phyloP scores from a whole-genome alignment of 2,888 invertebrate species.

The Venusia cambrica region DNA sequence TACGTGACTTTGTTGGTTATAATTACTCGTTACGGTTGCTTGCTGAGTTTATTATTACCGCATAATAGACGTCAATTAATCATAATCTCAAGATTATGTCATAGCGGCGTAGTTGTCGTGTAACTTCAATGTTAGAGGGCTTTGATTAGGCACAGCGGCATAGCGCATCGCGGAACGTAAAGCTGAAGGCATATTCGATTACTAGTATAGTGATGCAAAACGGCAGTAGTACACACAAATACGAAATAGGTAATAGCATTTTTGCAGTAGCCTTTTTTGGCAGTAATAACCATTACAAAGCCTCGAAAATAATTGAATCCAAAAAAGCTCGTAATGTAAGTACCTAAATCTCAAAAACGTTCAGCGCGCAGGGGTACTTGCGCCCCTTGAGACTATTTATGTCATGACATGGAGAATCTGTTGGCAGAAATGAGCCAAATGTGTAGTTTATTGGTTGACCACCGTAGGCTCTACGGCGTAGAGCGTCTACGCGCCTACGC shows the following conservation, averaged over 20 bases:
- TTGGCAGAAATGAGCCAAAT: too few species aligned
- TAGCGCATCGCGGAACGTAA: slow-evolving; percentile 4
- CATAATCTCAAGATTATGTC: slow-evolving; percentile 46
- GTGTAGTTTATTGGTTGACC: neutral
- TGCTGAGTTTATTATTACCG: slow-evolving; percentile 23
- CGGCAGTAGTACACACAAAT: too few species aligned
- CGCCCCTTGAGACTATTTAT: too few species aligned
- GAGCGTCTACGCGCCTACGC: slow-evolving; percentile 14
- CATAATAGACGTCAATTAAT: slow-evolving; percentile 40
- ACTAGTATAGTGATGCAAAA: neutral
- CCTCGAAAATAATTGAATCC: neutral
- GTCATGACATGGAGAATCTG: too few species aligned
- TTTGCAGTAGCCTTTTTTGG: neutral
- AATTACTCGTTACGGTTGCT: slow-evolving; percentile 21
- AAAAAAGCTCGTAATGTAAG: too few species aligned
- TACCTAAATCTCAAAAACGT: too few species aligned
- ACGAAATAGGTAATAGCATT: too few species aligned
- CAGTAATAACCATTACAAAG: neutral
- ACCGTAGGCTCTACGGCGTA: slow-evolving; percentile 13
- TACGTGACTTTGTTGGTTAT: slow-evolving; percentile 33
- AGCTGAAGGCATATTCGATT: neutral
- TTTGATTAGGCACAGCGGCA: slow-evolving; percentile 3
- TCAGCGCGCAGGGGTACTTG: too few species aligned
- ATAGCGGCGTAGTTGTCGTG: slow-evolving; percentile 36
- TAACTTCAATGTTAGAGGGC: slow-evolving; percentile 20